Evolutionary conservation across 2,797 vertebrate genomes (phyloP), one percentile per base, ranked within the genome.

Genomic region (Neosilurus hyrtlii): DNA sequence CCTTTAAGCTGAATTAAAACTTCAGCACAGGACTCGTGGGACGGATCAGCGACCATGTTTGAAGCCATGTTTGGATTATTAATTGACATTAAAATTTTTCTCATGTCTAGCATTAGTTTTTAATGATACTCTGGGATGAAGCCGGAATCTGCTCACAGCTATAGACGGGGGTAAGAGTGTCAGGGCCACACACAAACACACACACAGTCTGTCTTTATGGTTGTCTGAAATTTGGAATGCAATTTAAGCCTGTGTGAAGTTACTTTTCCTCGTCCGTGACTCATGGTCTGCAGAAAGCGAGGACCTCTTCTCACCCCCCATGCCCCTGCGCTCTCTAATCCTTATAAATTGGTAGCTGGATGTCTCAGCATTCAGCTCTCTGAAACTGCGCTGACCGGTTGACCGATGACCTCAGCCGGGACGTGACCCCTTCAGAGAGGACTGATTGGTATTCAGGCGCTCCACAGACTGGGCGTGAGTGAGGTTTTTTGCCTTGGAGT

Each of bases 11-110:
- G 43, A 51, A 71, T 14, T 24, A 51, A 51, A n/a, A n/a, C 37
- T 6, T 71, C 43, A 51, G 68, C 22, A 1, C 22, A 1, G 20
- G 68, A 11, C 43, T 14, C 68, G 4, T 0, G 43, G 12, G 68
- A 14, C 68, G 11, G 43, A 24, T 71, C 22, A 14, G 68, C n/a
- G 20, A 11, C 11, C 43, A 1, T n/a, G 67, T 70, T 49, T n/a
- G 10, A 24, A 70, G 43, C 35, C 37, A 14, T 73, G 80, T 82
- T 65, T 82, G 37, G 92, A 91, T 91, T 91, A 91, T 92, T 91
- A 92, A 92, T 89, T 89, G 84, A 83, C 84, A 92, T 92, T 90
- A 90, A 91, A 90, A 93, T 92, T 91, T 89, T 51, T 82, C 18
- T 20, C 81, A 76, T 63, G 72, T 52, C n/a, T 66, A 22, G 8